A percentile compares a stretch with the other conserved stretches of the same genome.
Conservation (phyloP, 2,113 vertebrate genomes). For the Gobiocypris rarus region DNA sequence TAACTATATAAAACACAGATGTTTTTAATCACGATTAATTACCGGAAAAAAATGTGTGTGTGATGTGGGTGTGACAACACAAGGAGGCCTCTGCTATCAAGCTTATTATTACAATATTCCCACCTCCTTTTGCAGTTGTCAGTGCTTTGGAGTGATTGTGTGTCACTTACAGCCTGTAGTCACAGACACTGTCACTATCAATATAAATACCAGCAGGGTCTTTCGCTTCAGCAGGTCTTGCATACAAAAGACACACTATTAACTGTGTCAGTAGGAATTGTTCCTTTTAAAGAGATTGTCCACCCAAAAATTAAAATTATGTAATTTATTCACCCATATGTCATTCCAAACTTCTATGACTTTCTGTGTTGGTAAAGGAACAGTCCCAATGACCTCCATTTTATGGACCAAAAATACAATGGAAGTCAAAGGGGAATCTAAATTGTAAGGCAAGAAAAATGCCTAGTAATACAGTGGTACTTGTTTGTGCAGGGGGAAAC, state of each 20-base stretch:
- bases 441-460: neutral
- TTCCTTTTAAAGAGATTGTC: neutral
- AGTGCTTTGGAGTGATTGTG: slow-evolving; percentile 63
- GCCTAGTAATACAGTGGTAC: neutral
- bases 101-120: slow-evolving; percentile 67
- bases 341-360: neutral
- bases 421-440: too few species aligned
- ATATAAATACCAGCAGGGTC: slow-evolving; percentile 58
- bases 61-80: slow-evolving; percentile 50
- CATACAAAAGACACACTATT: slow-evolving; percentile 1
- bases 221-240: neutral
- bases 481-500: neutral
- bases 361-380: neutral
- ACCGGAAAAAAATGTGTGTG: too few species aligned
- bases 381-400: too few species aligned
- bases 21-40: too few species aligned
- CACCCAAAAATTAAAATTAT: neutral
- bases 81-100: slow-evolving; percentile 1
- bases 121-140: slow-evolving; percentile 66
- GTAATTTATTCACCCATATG: neutral
- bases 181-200: slow-evolving; percentile 62
- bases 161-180: slow-evolving; percentile 57
- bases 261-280: neutral
- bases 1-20: too few species aligned
- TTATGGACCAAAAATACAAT: too few species aligned